Base-by-base conservation (phyloP, 2,888 invertebrate species). In the Calliopum simillimum region DNA sequence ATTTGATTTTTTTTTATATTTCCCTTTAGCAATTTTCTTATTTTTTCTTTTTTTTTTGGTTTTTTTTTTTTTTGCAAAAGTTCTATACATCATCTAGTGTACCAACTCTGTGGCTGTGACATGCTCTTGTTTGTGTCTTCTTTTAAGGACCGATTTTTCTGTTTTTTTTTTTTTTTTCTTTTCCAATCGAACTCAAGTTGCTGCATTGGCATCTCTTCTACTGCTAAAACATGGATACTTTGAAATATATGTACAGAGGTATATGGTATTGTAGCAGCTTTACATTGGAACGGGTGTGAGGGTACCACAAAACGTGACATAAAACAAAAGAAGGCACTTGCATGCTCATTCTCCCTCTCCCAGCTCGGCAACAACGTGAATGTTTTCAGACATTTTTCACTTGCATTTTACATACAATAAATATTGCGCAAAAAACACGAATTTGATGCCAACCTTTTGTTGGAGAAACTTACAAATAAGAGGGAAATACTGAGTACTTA, bases 261-360 rank as follows among this genome's bases (percentile, higher is more conserved):
- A 43, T 68, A 44, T 53, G 43, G 62, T 55, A 46, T 53, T 53
- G 44, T 55, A 62, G 44, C 53, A 62, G 49, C 41, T 44, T 62
- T 53, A 44, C 21, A n/a, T 16, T 16, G 19, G 19, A 49, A 19
- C 51, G 14, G 46, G 63, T 44, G 49, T 73, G 77, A 79, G 76
- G 74, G 71, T 69, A 81, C 82, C 82, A 79, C 83, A 82, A 79
- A 79, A 83, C 83, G 83, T 83, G 83, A 83, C 82, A 76, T 82
- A 82, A 81, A 82, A 83, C 83, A 83, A 83, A 83, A 83, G 83
- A 83, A 83, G 83, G 81, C 82, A 83, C 83, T 83, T 82, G 79
- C 79, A 77, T 78, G 79, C 76, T 78, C n/a, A n/a, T 81, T 80
- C 71, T 69, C 72, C 59, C 8, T 33, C 33, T 8, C n/a, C n/a